A percentile compares a stretch with the other conserved stretches of the same genome.
phyloP scores from a whole-genome alignment of 1,140 invertebrate genomes.

The Pseudomyrmex flavicornis region DNA sequence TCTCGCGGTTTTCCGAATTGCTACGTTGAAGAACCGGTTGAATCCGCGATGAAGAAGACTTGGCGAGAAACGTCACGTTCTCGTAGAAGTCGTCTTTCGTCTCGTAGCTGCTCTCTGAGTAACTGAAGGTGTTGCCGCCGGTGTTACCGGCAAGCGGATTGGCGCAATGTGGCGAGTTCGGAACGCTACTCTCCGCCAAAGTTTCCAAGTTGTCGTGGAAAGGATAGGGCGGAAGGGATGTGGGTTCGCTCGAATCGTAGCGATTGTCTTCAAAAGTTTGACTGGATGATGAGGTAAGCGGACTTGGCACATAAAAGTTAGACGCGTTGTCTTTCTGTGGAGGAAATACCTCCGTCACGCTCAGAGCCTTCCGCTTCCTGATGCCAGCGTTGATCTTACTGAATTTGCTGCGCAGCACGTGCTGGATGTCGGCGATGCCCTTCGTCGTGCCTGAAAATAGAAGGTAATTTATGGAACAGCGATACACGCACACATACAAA shows the following conservation, averaged over 20 bases:
- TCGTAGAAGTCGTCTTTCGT: slow-evolving; percentile 68
- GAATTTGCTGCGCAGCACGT: slow-evolving; percentile 88
- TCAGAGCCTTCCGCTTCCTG: slow-evolving; percentile 87
- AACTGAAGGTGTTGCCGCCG: slow-evolving; percentile 63
- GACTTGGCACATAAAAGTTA: slow-evolving; percentile 90
- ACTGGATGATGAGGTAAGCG: slow-evolving; percentile 79
- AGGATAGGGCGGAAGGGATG: slow-evolving; percentile 77
- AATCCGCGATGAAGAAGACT: slow-evolving; percentile 53
- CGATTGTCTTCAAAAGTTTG: slow-evolving; percentile 70
- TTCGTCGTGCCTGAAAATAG: slow-evolving; percentile 77
- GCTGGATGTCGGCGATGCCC: slow-evolving; percentile 86
- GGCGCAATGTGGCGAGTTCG: slow-evolving; percentile 75
- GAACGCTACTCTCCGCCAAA: slow-evolving; percentile 76
- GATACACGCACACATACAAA: too few species aligned
- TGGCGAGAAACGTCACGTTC: slow-evolving; percentile 59
- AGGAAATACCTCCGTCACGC: slow-evolving; percentile 88
- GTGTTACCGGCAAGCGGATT: slow-evolving; percentile 51
- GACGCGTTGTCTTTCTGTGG: slow-evolving; percentile 79
- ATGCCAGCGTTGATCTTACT: slow-evolving; percentile 89
- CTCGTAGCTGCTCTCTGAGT: slow-evolving; percentile 62
- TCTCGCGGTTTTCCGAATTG: slow-evolving; percentile 72
- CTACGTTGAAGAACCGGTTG: slow-evolving; percentile 69
- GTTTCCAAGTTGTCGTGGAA: slow-evolving; percentile 79
- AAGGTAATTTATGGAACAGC: not conserved
- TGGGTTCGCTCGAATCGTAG: slow-evolving; percentile 73